These are phyloP conservation scores for Corythoichthys haematopterus DNA, from an alignment of 2,113 vertebrate species.

Conservation along the genomic window DNA sequence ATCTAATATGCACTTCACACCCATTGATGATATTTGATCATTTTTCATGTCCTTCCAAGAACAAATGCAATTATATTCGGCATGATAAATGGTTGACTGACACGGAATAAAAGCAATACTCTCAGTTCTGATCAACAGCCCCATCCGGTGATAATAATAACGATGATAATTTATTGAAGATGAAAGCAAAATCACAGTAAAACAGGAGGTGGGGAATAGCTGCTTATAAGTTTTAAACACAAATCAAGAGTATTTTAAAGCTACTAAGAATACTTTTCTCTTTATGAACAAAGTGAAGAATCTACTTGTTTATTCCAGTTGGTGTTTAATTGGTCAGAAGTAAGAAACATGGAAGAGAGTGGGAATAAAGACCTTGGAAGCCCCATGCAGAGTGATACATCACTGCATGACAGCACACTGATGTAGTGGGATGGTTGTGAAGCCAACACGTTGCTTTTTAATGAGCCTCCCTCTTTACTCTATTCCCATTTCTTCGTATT, in stretches of 20 bases:
- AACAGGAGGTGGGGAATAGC: slow-evolving; percentile 22
- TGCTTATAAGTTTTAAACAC: slow-evolving; percentile 39
- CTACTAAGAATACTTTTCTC: slow-evolving; percentile 55
- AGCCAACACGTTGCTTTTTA: slow-evolving; percentile 60
- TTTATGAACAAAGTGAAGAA: slow-evolving; percentile 47
- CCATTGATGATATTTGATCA: slow-evolving; percentile 34
- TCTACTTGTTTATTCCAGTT: slow-evolving; percentile 50
- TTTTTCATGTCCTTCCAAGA: slow-evolving; percentile 38
- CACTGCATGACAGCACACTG: slow-evolving; percentile 61
- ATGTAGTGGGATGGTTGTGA: slow-evolving; percentile 61
- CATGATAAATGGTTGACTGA: slow-evolving; percentile 28
- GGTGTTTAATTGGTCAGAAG: slow-evolving; percentile 70
- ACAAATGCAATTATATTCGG: slow-evolving; percentile 24
- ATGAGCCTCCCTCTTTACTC: slow-evolving; percentile 54
- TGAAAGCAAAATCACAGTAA: slow-evolving; percentile 20
- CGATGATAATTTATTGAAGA: slow-evolving; percentile 18
- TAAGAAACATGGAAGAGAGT: slow-evolving; percentile 49
- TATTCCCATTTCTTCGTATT: slow-evolving; percentile 28
- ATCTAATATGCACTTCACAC: slow-evolving; percentile 1
- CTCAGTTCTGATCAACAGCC: slow-evolving; percentile 45
- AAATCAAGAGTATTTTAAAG: slow-evolving; percentile 50
- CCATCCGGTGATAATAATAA: slow-evolving; percentile 8
- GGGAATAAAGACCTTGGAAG: slow-evolving; percentile 60
- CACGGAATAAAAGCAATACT: slow-evolving; percentile 35
- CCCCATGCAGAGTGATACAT: slow-evolving; percentile 64